phyloP scores from a whole-genome alignment of 2,888 invertebrate species.

The Teleiodes luculella region DNA sequence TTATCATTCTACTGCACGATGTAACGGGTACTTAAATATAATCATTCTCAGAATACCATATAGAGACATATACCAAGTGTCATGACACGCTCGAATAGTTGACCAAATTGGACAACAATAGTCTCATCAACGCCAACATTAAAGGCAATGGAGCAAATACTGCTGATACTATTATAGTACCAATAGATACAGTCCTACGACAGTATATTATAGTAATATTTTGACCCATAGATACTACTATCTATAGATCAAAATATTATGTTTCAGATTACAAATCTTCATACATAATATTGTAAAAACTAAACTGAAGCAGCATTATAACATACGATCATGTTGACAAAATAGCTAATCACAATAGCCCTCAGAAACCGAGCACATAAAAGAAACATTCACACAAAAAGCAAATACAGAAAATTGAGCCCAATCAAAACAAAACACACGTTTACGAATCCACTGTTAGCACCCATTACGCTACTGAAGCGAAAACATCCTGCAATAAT shows the following conservation, averaged over 20 bases:
- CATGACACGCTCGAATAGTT: background rate
- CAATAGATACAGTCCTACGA: too few relatives aligned
- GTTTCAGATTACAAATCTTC: too few relatives aligned
- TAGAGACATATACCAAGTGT: background rate
- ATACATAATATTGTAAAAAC: background rate
- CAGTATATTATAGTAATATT: too few relatives aligned
- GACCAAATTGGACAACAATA: slow-evolving; percentile 7
- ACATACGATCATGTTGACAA: background rate
- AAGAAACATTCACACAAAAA: background rate
- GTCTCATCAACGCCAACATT: background rate
- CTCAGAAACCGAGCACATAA: too few relatives aligned
- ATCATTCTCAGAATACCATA: background rate
- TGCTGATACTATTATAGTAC: too few relatives aligned
- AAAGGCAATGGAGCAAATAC: background rate
- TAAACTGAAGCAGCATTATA: background rate
- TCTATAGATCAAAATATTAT: too few relatives aligned
- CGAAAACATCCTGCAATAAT: slow-evolving; percentile 2
- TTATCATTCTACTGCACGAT: too few relatives aligned
- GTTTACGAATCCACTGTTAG: background rate
- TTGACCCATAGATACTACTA: too few relatives aligned
- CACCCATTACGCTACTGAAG: background rate
- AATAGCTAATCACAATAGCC: background rate
- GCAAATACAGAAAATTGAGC: background rate
- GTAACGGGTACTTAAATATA: background rate
- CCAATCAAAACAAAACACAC: background rate